Percentiles rank a stretch among this genome's conserved stretches.
Conservation (phyloP, 2,888 invertebrate genomes). For the Ophioninae sp. region DNA sequence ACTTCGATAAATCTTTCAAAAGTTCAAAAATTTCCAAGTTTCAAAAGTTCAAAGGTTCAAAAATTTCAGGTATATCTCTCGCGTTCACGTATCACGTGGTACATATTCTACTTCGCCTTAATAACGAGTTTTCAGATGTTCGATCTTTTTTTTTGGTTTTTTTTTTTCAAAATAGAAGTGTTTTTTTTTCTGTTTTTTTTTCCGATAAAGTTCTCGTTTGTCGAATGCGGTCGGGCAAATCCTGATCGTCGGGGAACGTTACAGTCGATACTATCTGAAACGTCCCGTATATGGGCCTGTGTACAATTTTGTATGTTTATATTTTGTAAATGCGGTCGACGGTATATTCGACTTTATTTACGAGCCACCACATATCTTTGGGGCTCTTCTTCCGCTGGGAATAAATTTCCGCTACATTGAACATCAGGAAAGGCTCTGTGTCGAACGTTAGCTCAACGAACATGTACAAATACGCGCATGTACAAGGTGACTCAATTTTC, state of each 20-base stretch:
- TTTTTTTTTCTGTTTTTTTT: neutral
- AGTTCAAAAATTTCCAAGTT: too few species aligned
- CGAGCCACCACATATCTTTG: slow-evolving; percentile 51
- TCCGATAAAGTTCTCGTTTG: neutral
- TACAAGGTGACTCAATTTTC: neutral
- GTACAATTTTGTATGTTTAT: slow-evolving; percentile 30
- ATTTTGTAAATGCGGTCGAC: slow-evolving; percentile 32
- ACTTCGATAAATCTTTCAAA: too few species aligned
- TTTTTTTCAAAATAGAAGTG: neutral
- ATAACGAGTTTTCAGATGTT: neutral
- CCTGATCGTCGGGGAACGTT: neutral
- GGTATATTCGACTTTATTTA: slow-evolving; percentile 54
- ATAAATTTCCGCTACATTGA: slow-evolving; percentile 64
- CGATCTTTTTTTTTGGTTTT: neutral
- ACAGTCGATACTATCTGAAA: slow-evolving; percentile 1
- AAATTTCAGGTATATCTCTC: too few species aligned
- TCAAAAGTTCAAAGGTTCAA: too few species aligned
- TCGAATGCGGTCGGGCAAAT: neutral
- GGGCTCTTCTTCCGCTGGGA: slow-evolving; percentile 49
- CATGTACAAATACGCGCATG: neutral
- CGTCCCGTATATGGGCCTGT: neutral
- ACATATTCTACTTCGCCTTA: neutral
- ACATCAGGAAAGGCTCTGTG: slow-evolving; percentile 44
- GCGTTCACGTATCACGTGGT: too few species aligned
- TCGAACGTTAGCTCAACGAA: neutral